Base-by-base conservation (phyloP, 2,113 vertebrate genomes). In the Eonycteris spelaea region DNA sequence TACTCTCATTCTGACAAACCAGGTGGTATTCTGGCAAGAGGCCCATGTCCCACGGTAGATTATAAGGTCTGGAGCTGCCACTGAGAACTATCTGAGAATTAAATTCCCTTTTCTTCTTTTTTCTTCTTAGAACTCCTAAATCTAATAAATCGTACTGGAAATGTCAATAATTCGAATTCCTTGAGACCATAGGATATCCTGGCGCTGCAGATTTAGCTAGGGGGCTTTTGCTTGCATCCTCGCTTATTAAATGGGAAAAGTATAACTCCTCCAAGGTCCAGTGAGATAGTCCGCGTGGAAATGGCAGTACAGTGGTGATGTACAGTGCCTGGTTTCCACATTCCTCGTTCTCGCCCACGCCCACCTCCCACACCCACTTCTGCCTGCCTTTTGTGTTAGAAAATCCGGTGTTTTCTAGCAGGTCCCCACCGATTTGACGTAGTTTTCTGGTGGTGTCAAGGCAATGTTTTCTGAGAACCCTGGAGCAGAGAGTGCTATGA, bases 111-210 rank as follows among this genome's bases (percentile, higher is more conserved):
- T 71, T 45, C 63, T 83, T 43, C 30, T 26, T 57, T 51, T 65
- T 61, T 26, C 65, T 82, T 24, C 57, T 86, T 51, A 53, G 65
- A 57, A 73, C 30, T 90, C 70, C 16, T 65, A 45, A 67, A 51
- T 74, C 65, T 91, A 67, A 74, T 67, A 80, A 57, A 67, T 6
- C 71, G 21, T 16, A 57, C 24, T 70, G n/a, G 18, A 70, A 91
- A 45, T 74, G 38, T 65, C 78, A 89, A 3, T 75, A 43, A 55
- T 59, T n/a, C 21, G 53, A 70, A 38, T 38, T 18, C 40, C 1
- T 9, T 55, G 91, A 75, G 16, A 33, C 33, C 11, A 6, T 30
- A 19, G 55, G 33, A 33, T 83, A 1, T 86, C 14, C 51, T 80
- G 38, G 24, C 5, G 22, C 28, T 90, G 35, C 35, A 11, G 6